phyloP scores from a whole-genome alignment of 1,140 invertebrate species.

The Liolophura sinensis region DNA sequence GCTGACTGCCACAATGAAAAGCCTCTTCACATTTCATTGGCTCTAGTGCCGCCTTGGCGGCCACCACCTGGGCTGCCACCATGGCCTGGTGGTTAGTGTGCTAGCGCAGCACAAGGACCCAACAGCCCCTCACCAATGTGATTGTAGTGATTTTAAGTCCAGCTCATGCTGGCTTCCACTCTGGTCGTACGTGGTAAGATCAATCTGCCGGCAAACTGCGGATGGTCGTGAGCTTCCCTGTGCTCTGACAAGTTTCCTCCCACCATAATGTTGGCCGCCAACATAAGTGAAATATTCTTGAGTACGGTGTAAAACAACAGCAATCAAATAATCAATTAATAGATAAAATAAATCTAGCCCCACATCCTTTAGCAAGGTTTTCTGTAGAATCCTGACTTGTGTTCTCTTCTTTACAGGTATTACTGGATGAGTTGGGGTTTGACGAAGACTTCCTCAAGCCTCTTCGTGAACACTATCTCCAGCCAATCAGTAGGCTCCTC shows the following conservation, averaged over 20 bases:
- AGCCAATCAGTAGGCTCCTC: constrained; percentile 47
- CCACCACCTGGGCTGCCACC: neutral
- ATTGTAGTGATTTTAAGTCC: too few relatives aligned
- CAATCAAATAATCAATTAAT: neutral
- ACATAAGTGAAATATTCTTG: too few relatives aligned
- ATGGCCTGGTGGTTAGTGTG: neutral
- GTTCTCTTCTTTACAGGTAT: constrained; percentile 41
- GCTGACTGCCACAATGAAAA: neutral
- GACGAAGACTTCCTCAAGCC: constrained; percentile 52
- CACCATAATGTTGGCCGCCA: too few relatives aligned
- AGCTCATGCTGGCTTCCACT: too few relatives aligned
- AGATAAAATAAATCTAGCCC: neutral
- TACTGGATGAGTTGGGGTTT: constrained; percentile 60
- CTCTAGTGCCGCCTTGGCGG: neutral
- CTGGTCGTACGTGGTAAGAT: too few relatives aligned
- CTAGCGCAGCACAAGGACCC: neutral
- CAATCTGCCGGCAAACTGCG: too few relatives aligned
- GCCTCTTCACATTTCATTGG: neutral
- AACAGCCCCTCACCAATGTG: too few relatives aligned
- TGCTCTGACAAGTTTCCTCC: too few relatives aligned
- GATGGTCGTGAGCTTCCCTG: too few relatives aligned
- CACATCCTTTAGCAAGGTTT: neutral
- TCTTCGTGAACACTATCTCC: constrained; percentile 52
- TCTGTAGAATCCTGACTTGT: neutral
- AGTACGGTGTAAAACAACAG: neutral